Evolutionary conservation across 2,113 vertebrate species (phyloP), one percentile per base, ranked within the genome.

Genomic region (Nothocercus julius): DNA sequence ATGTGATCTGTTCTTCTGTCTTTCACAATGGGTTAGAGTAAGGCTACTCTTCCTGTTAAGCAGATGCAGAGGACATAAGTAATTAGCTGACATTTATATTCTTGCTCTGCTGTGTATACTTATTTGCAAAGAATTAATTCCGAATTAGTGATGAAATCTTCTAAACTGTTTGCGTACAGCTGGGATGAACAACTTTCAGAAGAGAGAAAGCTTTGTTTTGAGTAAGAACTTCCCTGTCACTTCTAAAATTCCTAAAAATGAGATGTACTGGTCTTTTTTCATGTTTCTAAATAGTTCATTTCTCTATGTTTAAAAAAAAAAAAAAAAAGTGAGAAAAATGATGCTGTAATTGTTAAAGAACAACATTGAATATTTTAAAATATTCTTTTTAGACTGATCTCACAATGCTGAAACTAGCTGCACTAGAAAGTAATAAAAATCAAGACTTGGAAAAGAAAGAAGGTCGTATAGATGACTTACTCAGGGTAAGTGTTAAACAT

Each of bases 391-490:
- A 99, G 99, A 99, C 99, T 97, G 99, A 99, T 97, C 98, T 99
- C 93, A 99, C 99, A 91, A 98, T 99, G 98, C 97, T 99, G 97
- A 99, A 99, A 98, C 97, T 99, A 98, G 99, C 99, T 98, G 98
- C 99, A 97, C 98, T 99, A 97, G 99, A 99, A 98, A 99, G 98
- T 98, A 99, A 99, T 97, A 99, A 99, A 98, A 99, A 99, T 97
- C 98, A 99, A 95, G 99, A 99, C 98, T 98, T 99, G 98, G 99
- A 99, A 98, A 99, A 99, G 98, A 99, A 99, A 96, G 99, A 99
- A 98, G 99, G 99, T 91, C 98, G 99, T 96, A 99, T 99, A 98
- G 99, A 99, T 97, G 99, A 99, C 97, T 98, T 99, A 98, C 98
- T 99, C 98, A 98, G 99, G 98, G 99, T 99, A 98, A 99, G 99